Percentiles rank a stretch among this genome's conserved stretches.
These are phyloP conservation scores for Noctua pronuba DNA, from an alignment of 2,888 invertebrate species.

Conservation along the genomic window DNA sequence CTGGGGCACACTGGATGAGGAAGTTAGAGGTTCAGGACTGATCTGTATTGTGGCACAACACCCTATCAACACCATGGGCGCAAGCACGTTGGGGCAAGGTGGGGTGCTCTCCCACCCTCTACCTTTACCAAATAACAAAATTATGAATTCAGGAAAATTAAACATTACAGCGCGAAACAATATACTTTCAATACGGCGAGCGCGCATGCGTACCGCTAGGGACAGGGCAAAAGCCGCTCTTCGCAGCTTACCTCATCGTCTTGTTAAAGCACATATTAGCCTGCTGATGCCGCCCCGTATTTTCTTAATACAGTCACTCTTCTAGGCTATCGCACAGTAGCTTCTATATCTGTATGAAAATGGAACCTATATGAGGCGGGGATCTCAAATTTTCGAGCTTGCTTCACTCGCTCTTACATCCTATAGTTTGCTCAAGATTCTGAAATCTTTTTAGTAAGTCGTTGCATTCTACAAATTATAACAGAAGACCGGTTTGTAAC, in stretches of 20 bases:
- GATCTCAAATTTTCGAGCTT: not conserved
- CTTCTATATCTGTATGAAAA: slow-evolving; percentile 6
- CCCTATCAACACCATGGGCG: not conserved
- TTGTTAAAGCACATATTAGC: not conserved
- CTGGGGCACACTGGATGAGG: not conserved
- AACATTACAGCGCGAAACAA: not conserved
- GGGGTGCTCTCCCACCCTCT: not conserved
- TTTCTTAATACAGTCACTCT: not conserved
- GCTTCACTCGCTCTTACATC: not conserved
- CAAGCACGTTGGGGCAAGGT: not conserved
- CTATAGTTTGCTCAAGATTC: not conserved
- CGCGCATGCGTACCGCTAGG: not conserved
- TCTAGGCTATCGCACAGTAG: not conserved
- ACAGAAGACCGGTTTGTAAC: not conserved
- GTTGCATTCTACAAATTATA: too few relatives aligned
- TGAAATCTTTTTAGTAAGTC: not conserved
- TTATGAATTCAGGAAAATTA: not conserved
- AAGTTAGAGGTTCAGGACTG: not conserved
- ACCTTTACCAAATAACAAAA: not conserved
- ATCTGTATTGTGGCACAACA: not conserved
- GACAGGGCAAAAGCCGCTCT: not conserved
- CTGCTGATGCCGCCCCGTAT: not conserved
- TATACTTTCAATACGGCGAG: not conserved
- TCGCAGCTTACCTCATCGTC: not conserved
- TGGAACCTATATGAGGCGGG: not conserved